Base-by-base conservation (phyloP, 2,888 invertebrate species). In the Drosophila trichaetosa region DNA sequence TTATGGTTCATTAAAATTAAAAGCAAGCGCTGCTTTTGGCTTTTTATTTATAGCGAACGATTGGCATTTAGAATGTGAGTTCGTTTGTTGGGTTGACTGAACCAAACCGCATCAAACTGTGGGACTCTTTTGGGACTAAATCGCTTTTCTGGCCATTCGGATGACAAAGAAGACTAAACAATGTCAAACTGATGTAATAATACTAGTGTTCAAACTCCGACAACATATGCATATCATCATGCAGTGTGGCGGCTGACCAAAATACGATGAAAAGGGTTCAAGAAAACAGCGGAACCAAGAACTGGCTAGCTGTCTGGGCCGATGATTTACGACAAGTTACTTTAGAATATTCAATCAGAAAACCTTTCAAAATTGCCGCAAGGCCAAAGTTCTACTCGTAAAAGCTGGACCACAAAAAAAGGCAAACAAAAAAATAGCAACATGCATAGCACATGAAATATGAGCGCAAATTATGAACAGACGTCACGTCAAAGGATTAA, bases 401-500 rank as follows among this genome's bases (percentile, higher is more conserved):
- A 68, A 74, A 74, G 52, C 67, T 75, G 68, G 56, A 64, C 83
- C 79, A 88, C 78, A 78, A 80, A 80, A 80, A 63, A 62, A 54
- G 66, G 52, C 46, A 48, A 66, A 62, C 16, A 62, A 51, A 60
- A 56, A 69, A 67, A 78, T 60, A 56, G 54, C 70, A 61, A 63
- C 68, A 64, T 76, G 67, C 70, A 82, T 70, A 70, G 67, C 76
- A 79, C 74, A 90, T 90, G 90, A 87, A 87, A 90, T 89, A 90
- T 89, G 89, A 87, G 82, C 84, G 79, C 83, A 90, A 87, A 90
- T 89, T 89, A 87, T 89, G 75, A 90, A 78, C 82, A 89, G 80
- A 87, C 84, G 75, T 89, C 87, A 87, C 84, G 89, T 88, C 89
- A 90, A 87, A 90, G 90, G 90, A 90, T 87, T 87, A 87, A 87